Percentiles rank a stretch among this genome's conserved stretches.
phyloP scores from a whole-genome alignment of 2,888 invertebrate genomes.

The Melanostoma mellinum region DNA sequence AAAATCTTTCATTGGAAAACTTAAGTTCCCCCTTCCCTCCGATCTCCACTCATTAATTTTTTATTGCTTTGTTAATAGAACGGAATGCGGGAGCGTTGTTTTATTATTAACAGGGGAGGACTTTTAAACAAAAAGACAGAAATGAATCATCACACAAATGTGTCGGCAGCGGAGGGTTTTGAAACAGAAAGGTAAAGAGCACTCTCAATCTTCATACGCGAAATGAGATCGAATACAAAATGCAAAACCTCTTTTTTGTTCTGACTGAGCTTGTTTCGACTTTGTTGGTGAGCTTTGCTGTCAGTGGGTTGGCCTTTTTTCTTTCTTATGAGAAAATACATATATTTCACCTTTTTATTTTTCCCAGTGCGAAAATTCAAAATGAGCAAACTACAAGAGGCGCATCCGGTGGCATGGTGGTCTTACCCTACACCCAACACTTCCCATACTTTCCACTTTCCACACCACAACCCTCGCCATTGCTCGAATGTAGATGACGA shows the following conservation, averaged over 20 bases:
- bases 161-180: slow-evolving; percentile 1
- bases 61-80: slow-evolving; percentile 58
- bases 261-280: slow-evolving; percentile 27
- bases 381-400: slow-evolving; percentile 60
- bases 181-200: slow-evolving; percentile 31
- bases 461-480: background rate
- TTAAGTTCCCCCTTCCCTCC: slow-evolving; percentile 12
- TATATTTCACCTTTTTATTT: slow-evolving; percentile 27
- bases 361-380: slow-evolving; percentile 60
- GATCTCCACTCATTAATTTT: slow-evolving; percentile 24
- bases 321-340: background rate
- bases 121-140: slow-evolving; percentile 33
- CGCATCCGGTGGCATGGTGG: slow-evolving; percentile 36
- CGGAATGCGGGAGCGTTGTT: slow-evolving; percentile 25
- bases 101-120: slow-evolving; percentile 36
- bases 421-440: too few species aligned
- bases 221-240: slow-evolving; percentile 63
- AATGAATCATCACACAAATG: slow-evolving; percentile 55
- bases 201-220: slow-evolving; percentile 31
- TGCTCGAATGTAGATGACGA: slow-evolving; percentile 58
- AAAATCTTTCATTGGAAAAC: slow-evolving; percentile 47
- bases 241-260: slow-evolving; percentile 38
- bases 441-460: background rate
- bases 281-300: slow-evolving; percentile 34
- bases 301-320: slow-evolving; percentile 28